These are phyloP conservation scores for Psilopsiagon aymara DNA, from an alignment of 2,113 vertebrate genomes.

Conservation along the genomic window DNA sequence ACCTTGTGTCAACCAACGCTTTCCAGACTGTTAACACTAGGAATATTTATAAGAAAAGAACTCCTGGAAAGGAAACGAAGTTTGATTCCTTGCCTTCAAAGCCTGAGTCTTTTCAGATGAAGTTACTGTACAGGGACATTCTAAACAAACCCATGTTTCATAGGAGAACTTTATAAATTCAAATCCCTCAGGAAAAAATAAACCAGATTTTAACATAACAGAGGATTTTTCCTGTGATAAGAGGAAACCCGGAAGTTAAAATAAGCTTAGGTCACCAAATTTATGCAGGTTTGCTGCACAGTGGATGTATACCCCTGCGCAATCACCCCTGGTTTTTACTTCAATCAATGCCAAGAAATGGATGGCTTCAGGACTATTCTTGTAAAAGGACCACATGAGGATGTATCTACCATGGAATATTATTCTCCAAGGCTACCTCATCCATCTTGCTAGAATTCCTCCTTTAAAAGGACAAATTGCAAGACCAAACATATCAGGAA, in stretches of 20 bases:
- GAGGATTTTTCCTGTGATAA: neutral
- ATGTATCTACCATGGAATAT: neutral
- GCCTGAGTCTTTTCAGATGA: neutral
- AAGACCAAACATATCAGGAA: neutral
- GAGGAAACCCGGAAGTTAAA: neutral
- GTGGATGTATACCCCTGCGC: neutral
- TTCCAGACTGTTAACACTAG: neutral
- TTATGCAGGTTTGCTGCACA: neutral
- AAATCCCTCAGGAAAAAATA: neutral
- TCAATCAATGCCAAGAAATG: neutral
- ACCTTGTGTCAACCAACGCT: neutral
- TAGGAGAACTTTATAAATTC: neutral
- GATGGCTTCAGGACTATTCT: neutral
- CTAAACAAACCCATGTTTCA: neutral
- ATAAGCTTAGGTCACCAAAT: neutral
- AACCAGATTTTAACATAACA: neutral
- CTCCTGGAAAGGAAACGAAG: neutral
- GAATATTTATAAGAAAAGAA: neutral
- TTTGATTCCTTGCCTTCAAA: neutral
- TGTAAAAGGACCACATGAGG: neutral
- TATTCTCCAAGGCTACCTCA: neutral
- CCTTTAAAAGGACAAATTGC: neutral
- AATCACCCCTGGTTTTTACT: neutral
- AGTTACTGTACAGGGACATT: neutral
- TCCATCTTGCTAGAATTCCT: neutral